Percentiles rank a stretch among this genome's conserved stretches.
These are phyloP conservation scores for Hypocryptadius cinnamomeus DNA, from an alignment of 2,113 vertebrate species.

Conservation along the genomic window DNA sequence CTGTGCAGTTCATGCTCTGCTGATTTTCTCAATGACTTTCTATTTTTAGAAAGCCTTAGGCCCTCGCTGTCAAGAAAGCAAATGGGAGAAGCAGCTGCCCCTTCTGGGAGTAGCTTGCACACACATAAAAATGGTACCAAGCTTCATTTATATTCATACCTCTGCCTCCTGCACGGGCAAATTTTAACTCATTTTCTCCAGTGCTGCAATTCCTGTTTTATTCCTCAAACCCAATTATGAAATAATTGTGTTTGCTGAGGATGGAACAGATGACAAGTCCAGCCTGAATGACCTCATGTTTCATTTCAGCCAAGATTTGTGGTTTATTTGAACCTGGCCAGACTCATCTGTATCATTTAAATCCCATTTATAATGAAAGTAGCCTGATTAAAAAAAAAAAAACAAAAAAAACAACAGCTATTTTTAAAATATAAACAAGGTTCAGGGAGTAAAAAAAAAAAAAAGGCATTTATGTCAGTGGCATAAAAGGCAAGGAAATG, in stretches of 20 bases:
- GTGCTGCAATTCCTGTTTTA: background rate
- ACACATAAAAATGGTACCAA: background rate
- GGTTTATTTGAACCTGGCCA: background rate
- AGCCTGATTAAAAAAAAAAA: background rate
- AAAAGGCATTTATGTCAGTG: background rate
- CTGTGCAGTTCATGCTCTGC: constrained; percentile 50
- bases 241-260: background rate
- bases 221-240: background rate
- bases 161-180: background rate
- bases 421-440: background rate
- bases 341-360: background rate
- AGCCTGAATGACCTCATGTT: background rate
- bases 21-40: constrained; percentile 69
- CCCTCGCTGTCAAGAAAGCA: constrained; percentile 52
- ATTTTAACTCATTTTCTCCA: constrained; percentile 42
- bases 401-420: background rate
- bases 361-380: background rate
- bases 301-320: background rate
- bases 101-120: constrained; percentile 44
- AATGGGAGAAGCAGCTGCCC: constrained; percentile 53
- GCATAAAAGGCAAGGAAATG: background rate
- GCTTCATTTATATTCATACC: constrained; percentile 28
- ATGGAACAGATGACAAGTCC: background rate
- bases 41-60: constrained; percentile 59
- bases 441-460: background rate